A percentile compares a stretch with the other conserved stretches of the same genome.
Evolutionary conservation across 1,140 invertebrate species (phyloP).

Genomic region (Heliconius nattereri): DNA sequence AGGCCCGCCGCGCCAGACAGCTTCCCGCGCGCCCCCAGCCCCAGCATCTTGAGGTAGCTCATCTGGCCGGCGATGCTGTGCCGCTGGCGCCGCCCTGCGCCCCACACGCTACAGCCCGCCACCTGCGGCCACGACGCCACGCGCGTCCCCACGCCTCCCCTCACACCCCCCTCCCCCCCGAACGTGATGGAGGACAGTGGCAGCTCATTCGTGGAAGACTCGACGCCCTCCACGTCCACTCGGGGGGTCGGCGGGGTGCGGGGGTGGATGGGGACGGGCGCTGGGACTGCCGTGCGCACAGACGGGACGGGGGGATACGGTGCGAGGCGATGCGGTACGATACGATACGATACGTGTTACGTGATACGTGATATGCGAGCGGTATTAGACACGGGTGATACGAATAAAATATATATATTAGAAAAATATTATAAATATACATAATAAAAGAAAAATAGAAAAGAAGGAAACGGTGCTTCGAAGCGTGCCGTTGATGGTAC

Average conservation of each 20-base stretch:
- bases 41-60: conserved; percentile 94
- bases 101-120: conserved; percentile 76
- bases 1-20: conserved; percentile 87
- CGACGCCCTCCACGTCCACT: too few species aligned
- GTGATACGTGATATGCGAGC: conserved; percentile 46
- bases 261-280: conserved; percentile 23
- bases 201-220: conserved; percentile 82
- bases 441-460: conserved; percentile 37
- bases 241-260: conserved; percentile 43
- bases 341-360: conserved; percentile 24
- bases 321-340: conserved; percentile 30
- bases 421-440: conserved; percentile 45
- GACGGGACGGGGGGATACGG: not conserved
- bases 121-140: conserved; percentile 27
- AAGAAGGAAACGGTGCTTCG: conserved; percentile 39
- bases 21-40: conserved; percentile 86
- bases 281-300: not conserved
- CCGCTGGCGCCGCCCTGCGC: conserved; percentile 89
- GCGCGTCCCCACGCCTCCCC: not conserved
- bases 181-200: conserved; percentile 82
- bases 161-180: conserved; percentile 41
- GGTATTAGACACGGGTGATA: conserved; percentile 54
- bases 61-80: conserved; percentile 96
- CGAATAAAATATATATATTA: conserved; percentile 45
- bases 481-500: conserved; percentile 58